Evolutionary conservation across 2,888 invertebrate genomes (phyloP), one percentile per base, ranked within the genome.

Genomic region (Andrena minutula): DNA sequence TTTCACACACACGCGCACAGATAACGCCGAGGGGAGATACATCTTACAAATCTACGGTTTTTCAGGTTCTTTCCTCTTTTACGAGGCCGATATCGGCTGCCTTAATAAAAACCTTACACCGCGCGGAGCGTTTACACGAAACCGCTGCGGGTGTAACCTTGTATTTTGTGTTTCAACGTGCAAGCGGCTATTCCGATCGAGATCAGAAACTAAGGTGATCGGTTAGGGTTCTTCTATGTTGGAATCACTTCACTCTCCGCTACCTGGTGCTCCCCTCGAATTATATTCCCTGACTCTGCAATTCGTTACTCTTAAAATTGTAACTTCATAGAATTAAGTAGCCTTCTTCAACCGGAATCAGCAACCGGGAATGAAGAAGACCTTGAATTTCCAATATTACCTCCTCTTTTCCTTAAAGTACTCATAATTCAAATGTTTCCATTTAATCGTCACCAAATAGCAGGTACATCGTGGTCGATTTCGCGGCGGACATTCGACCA

Each of bases 131-230:
- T 56, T 63, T 20, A 8, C 28, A 28, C 30, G 41, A 58, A 56
- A 26, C 64, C 65, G 63, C 64, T 5, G 41, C 41, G 16, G 69
- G 56, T 69, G 63, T 65, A 79, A 69, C 20, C 4, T 71, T 72
- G 56, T 83, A 68, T 63, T 93, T 93, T 92, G 92, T 93, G 92
- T 93, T 86, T 91, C 83, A 89, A 92, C 90, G 92, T 93, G 92
- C 91, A 92, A 93, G 93, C 93, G 93, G 93, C 93, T 93, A 93
- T 92, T 92, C 90, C 88, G 89, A 92, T 89, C 86, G 87, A 90
- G 86, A 89, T 91, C 89, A 91, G 89, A 88, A 90, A 86, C 81
- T 86, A 80, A 73, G 77, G 71, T 64, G 56, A 81, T 60, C 61
- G 41, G 53, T 75, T 75, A 61, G 75, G 79, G 60, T 61, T 79